Conservation (phyloP, 2,113 vertebrate genomes). For the Calyptomena viridis region DNA sequence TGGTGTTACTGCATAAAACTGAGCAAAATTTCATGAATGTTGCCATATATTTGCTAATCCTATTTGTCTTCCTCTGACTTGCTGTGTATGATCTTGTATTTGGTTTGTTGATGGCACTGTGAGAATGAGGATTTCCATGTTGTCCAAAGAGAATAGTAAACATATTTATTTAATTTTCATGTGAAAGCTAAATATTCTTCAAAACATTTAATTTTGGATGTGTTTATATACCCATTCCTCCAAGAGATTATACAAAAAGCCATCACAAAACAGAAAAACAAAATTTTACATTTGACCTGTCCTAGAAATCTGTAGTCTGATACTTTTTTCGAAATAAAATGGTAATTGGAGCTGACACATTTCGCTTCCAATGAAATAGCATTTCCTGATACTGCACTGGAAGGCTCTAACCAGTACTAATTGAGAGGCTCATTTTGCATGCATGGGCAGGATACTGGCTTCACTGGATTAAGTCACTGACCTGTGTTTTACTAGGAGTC, state of each 20-base stretch:
- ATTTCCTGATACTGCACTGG: conserved; percentile 2
- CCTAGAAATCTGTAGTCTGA: neutral
- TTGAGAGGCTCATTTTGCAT: neutral
- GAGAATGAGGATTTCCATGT: neutral
- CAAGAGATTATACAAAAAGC: neutral
- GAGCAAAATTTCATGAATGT: neutral
- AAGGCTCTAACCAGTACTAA: conserved; percentile 7
- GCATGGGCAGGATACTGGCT: neutral
- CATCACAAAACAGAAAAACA: neutral
- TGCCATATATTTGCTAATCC: neutral
- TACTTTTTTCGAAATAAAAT: neutral
- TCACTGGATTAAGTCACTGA: neutral
- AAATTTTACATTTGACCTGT: neutral
- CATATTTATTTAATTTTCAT: neutral
- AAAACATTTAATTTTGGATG: neutral
- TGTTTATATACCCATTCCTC: neutral
- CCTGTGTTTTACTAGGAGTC: neutral
- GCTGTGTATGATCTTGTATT: neutral
- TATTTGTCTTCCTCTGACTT: neutral
- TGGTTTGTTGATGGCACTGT: neutral
- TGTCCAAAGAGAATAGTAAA: neutral
- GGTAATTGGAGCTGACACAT: conserved; percentile 35
- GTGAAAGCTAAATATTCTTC: neutral
- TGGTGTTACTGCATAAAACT: neutral
- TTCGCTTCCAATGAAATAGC: conserved; percentile 49